Conservation (phyloP, 2,113 vertebrate genomes). For the Carassius auratus region DNA sequence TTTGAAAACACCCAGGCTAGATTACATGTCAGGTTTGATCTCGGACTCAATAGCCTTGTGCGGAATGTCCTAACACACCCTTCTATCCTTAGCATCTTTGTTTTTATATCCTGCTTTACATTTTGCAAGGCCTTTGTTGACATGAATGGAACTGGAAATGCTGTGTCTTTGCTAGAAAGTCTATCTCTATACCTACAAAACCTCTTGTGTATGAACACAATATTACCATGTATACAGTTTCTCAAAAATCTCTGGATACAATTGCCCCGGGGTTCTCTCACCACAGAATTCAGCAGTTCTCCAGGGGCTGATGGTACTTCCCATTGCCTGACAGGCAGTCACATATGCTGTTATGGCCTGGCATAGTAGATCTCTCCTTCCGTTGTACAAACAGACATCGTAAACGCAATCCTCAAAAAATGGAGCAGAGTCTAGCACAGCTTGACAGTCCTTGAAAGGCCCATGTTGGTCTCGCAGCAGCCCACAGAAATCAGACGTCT, state of each 20-base stretch:
- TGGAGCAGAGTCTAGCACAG: conserved; percentile 59
- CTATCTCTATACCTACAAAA: not conserved
- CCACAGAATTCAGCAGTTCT: conserved; percentile 71
- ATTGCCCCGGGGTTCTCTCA: conserved; percentile 56
- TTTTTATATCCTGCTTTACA: not conserved
- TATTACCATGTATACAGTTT: not conserved
- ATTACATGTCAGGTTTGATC: conserved; percentile 1
- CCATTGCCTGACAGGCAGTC: conserved; percentile 67
- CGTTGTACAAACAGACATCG: conserved; percentile 73
- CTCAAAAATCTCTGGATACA: not conserved
- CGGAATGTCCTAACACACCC: not conserved
- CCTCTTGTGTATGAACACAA: not conserved
- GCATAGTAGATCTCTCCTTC: conserved; percentile 68
- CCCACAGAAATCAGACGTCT: conserved; percentile 67
- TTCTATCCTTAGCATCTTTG: not conserved
- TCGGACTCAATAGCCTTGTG: not conserved
- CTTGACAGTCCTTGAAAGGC: conserved; percentile 71
- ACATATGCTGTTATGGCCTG: conserved; percentile 68
- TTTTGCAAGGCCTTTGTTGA: not conserved
- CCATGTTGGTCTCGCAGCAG: conserved; percentile 65
- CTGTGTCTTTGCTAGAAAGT: not conserved
- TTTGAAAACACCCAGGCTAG: not conserved
- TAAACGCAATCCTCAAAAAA: conserved; percentile 72
- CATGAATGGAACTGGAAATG: not conserved
- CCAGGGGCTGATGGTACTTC: conserved; percentile 69